These are phyloP conservation scores for Orgyia antiqua DNA, from an alignment of 2,888 invertebrate genomes.

Conservation along the genomic window DNA sequence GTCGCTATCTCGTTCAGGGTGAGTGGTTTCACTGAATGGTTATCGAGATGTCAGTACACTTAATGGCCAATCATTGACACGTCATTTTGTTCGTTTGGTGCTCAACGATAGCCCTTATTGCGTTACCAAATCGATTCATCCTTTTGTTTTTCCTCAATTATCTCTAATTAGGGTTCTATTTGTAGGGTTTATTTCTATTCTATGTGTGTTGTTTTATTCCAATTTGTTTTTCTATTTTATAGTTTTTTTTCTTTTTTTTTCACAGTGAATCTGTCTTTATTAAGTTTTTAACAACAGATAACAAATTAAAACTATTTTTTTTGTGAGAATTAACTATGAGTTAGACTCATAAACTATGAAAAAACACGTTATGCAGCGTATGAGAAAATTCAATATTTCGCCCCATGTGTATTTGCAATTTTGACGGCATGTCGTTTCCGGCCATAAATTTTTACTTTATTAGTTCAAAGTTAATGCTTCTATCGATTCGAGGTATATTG, in stretches of 20 bases:
- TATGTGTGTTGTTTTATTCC: too few species aligned
- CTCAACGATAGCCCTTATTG: slow-evolving; percentile 25
- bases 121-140: slow-evolving; percentile 24
- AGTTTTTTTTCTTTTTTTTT: too few species aligned
- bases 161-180: slow-evolving; percentile 18
- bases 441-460: slow-evolving; percentile 61
- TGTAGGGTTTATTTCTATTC: not conserved
- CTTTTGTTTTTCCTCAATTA: slow-evolving; percentile 23
- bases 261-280: too few species aligned
- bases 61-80: slow-evolving; percentile 29
- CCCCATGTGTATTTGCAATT: slow-evolving; percentile 56
- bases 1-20: slow-evolving; percentile 31
- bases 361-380: too few species aligned
- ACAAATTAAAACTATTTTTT: too few species aligned
- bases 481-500: slow-evolving; percentile 26
- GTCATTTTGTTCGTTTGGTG: slow-evolving; percentile 24
- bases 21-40: slow-evolving; percentile 35
- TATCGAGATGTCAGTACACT: slow-evolving; percentile 29
- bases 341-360: too few species aligned
- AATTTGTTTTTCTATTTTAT: too few species aligned
- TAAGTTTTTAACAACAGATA: too few species aligned
- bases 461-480: slow-evolving; percentile 38
- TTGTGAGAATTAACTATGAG: too few species aligned
- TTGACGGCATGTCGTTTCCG: slow-evolving; percentile 40
- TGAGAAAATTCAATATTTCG: too few species aligned